Base-by-base conservation (phyloP, 1,140 invertebrate genomes). In the Eumeta japonica region DNA sequence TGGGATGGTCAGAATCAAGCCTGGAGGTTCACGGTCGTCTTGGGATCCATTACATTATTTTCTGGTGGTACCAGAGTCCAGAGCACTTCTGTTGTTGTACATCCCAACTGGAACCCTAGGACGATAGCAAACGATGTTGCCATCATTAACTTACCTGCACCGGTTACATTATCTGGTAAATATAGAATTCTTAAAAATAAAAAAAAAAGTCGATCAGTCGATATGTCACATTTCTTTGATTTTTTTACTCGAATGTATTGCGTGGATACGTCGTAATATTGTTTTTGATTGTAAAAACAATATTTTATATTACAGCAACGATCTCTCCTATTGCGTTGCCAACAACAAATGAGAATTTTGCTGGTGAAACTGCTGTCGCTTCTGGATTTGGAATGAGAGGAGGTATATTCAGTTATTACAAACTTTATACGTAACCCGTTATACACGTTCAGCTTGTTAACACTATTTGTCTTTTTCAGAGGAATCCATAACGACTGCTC, bases 101-200 rank as follows among this genome's bases (percentile, higher is more conserved):
- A 81, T 43, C 43, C 58, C 0, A 55, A 50, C 17, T 81, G 70
- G 70, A 73, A 75, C 37, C 37, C 46, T 7, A 49, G 51, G 16
- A 62, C 57, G 17, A 51, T 78, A 11, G 50, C 48, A 10, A 58
- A 78, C 52, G 79, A 81, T 44, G 72, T 81, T 39, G 76, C 78
- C 2, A 50, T 80, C 32, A 70, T 76, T 18, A 66, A 50, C n/a
- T n/a, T n/a, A n/a, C n/a, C n/a, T n/a, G n/a, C n/a, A n/a, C n/a
- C n/a, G n/a, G n/a, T n/a, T n/a, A n/a, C n/a, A n/a, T n/a, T n/a
- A n/a, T n/a, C n/a, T n/a, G n/a, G n/a, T n/a, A n/a, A n/a, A n/a
- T n/a, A n/a, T n/a, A n/a, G n/a, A n/a, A n/a, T n/a, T n/a, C n/a
- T n/a, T n/a, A n/a, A n/a, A n/a, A n/a, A n/a, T n/a, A n/a, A n/a